These are phyloP conservation scores for Palaemon carinicauda DNA, from an alignment of 1,140 invertebrate species.

Conservation along the genomic window DNA sequence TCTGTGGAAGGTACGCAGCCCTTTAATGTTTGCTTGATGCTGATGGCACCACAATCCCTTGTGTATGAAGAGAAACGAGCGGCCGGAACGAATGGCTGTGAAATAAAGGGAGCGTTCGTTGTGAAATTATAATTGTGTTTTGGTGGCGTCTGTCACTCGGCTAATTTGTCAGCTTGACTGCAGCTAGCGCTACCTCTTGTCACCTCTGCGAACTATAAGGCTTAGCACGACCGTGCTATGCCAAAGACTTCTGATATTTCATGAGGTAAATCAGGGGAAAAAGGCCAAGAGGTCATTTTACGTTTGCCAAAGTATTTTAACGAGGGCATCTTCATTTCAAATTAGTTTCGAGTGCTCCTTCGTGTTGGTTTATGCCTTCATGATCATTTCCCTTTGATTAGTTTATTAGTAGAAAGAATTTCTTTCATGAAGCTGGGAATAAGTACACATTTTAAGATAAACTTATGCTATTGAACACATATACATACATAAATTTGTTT, in stretches of 20 bases:
- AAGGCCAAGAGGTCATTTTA: not conserved
- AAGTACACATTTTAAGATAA: not conserved
- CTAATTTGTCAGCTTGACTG: slow-evolving; percentile 39
- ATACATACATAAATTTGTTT: no score
- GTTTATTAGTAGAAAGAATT: no score
- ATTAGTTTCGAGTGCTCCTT: no score
- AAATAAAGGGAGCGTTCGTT: slow-evolving; percentile 12
- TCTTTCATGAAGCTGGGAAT: no score
- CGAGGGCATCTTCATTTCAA: no score
- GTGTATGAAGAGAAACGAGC: slow-evolving; percentile 15
- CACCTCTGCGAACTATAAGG: slow-evolving; percentile 23
- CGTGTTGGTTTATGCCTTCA: no score
- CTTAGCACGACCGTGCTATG: not conserved
- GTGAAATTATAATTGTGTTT: slow-evolving; percentile 50
- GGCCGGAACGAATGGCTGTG: not conserved
- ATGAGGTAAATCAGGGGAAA: not conserved
- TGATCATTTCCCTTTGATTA: no score
- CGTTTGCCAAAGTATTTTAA: no score
- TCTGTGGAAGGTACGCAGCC: no score
- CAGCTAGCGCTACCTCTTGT: slow-evolving; percentile 36
- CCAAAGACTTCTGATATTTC: not conserved
- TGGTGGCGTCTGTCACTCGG: slow-evolving; percentile 36
- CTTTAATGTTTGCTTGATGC: no score
- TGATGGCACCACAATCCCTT: no score
- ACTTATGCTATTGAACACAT: not conserved